Evolutionary conservation across 2,888 invertebrate species (phyloP), one percentile per base, ranked within the genome.

Genomic region (Oxyteleia sp.): DNA sequence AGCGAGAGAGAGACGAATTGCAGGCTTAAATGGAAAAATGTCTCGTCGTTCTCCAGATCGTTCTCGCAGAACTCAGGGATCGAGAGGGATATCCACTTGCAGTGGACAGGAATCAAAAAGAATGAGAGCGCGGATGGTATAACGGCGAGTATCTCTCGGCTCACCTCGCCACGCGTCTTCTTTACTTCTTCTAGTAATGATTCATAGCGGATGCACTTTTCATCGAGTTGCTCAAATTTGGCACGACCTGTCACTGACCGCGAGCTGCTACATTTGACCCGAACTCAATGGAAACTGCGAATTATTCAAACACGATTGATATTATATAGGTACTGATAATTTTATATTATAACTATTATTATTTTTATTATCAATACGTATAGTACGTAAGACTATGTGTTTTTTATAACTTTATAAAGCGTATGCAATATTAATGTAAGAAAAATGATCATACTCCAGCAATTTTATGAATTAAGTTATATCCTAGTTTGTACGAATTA

Each of bases 271-370:
- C 55, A 87, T 90, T 90, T 76, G 89, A 89, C 85, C 57, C 87
- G 32, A 92, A 93, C 89, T 93, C 92, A 90, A 92, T 93, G 93
- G 91, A 93, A 92, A 93, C 90, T 93, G 93, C 89, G 16, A 61
- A 78, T 75, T n/a, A n/a, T n/a, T n/a, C n/a, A n/a, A n/a, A n/a
- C n/a, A n/a, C n/a, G n/a, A n/a, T n/a, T 91, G 90, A n/a, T n/a
- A n/a, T n/a, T n/a, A n/a, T n/a, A n/a, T n/a, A n/a, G n/a, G n/a
- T n/a, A n/a, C n/a, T n/a, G n/a, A n/a, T n/a, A n/a, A n/a, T n/a
- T n/a, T n/a, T n/a, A n/a, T n/a, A n/a, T n/a, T n/a, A n/a, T n/a
- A n/a, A n/a, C n/a, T n/a, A n/a, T n/a, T n/a, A n/a, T n/a, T n/a
- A n/a, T n/a, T n/a, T n/a, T n/a, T n/a, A n/a, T n/a, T n/a, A n/a